Evolutionary conservation across 2,797 vertebrate genomes (phyloP).

Genomic region (Macropodus opercularis): DNA sequence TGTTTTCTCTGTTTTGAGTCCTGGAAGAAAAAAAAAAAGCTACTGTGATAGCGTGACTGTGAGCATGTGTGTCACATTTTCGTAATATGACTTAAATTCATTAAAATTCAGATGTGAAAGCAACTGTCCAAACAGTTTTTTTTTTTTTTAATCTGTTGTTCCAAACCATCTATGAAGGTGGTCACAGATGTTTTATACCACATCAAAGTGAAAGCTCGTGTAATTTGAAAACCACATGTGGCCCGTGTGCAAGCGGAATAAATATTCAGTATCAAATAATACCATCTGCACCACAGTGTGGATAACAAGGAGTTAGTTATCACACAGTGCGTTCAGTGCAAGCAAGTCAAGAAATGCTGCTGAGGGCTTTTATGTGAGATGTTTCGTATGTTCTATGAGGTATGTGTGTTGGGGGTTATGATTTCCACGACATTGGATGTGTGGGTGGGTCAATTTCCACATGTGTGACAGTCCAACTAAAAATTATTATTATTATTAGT

Average conservation of each 20-base stretch:
- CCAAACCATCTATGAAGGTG: constrained; percentile 2
- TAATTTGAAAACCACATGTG: background rate
- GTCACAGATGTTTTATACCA: constrained; percentile 8
- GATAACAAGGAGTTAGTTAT: background rate
- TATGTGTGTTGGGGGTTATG: background rate
- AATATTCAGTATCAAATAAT: background rate
- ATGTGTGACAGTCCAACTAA: constrained; percentile 5
- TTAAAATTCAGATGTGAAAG: constrained; percentile 18
- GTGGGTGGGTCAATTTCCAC: constrained; percentile 14
- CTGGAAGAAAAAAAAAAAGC: too few relatives aligned
- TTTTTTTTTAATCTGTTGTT: background rate
- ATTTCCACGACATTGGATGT: background rate
- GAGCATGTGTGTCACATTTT: background rate
- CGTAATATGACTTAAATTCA: background rate
- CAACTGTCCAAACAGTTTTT: background rate
- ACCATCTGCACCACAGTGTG: background rate
- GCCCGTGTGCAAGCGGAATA: background rate
- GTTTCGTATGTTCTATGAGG: background rate
- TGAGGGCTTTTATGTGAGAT: background rate
- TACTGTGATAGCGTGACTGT: background rate
- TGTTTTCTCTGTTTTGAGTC: too few relatives aligned
- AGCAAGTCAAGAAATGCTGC: background rate
- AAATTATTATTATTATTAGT: too few relatives aligned
- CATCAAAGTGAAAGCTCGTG: constrained; percentile 3
- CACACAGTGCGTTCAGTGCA: background rate